Percentiles rank a stretch among this genome's conserved stretches.
Conservation (phyloP, 2,797 vertebrate species). For the Galagoides demidoff region DNA sequence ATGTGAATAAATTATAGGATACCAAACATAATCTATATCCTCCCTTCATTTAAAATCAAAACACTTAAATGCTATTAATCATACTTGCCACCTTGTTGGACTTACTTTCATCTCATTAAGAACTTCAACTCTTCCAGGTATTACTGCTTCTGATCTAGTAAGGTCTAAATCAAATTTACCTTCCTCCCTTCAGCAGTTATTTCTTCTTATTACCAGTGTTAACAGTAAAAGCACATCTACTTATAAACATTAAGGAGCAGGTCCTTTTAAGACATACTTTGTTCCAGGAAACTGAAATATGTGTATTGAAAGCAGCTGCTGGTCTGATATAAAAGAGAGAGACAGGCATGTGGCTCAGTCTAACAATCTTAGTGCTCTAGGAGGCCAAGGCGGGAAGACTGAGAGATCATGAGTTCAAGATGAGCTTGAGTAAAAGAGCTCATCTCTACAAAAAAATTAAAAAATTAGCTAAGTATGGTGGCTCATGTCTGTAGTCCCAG, state of each 20-base stretch:
- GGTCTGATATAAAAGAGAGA: background rate
- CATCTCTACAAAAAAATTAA: too few relatives aligned
- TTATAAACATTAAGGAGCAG: background rate
- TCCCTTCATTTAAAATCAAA: background rate
- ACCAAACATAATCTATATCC: background rate
- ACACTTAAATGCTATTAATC: background rate
- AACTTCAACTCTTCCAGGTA: background rate
- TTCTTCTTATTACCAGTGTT: background rate
- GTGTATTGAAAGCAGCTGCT: background rate
- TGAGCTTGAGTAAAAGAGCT: background rate
- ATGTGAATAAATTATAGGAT: background rate
- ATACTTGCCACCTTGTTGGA: background rate
- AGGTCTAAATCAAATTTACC: slow-evolving; percentile 15
- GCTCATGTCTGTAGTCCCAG: too few relatives aligned
- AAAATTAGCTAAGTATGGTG: too few relatives aligned
- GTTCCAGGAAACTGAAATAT: background rate
- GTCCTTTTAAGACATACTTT: background rate
- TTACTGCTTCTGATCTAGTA: background rate
- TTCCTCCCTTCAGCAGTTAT: background rate
- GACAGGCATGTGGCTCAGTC: background rate
- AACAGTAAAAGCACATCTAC: background rate
- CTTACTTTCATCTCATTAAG: background rate
- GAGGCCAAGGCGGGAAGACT: background rate
- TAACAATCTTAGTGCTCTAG: background rate
- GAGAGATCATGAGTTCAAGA: background rate